phyloP scores from a whole-genome alignment of 2,888 invertebrate species.

The Charanyca ferruginea region DNA sequence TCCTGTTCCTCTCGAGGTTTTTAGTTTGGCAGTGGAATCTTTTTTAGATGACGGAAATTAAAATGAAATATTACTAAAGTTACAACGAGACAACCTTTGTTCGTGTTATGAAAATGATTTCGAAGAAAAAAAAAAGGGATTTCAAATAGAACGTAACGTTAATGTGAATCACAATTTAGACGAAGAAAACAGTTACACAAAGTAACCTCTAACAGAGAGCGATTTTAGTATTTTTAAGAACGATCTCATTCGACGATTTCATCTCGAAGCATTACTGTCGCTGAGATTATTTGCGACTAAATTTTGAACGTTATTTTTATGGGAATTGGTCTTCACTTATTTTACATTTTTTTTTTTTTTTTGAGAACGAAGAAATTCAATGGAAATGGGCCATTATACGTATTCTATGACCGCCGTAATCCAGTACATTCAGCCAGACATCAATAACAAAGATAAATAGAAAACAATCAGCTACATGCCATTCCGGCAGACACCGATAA shows the following conservation, averaged over 20 bases:
- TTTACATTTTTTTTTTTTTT: too few relatives aligned
- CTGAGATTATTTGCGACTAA: too few relatives aligned
- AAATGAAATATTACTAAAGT: slow-evolving; percentile 35
- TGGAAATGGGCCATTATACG: slow-evolving; percentile 50
- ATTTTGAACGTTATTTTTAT: too few relatives aligned
- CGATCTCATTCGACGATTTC: too few relatives aligned
- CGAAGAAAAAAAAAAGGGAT: background rate
- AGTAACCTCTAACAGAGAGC: too few relatives aligned
- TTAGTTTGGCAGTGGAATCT: slow-evolving; percentile 26
- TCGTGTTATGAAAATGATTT: slow-evolving; percentile 11
- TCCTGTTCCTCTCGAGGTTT: slow-evolving; percentile 39
- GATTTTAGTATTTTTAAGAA: too few relatives aligned
- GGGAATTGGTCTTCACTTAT: too few relatives aligned
- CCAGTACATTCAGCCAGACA: slow-evolving; percentile 44
- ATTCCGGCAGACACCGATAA: slow-evolving; percentile 59
- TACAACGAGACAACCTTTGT: slow-evolving; percentile 11
- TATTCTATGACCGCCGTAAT: slow-evolving; percentile 50
- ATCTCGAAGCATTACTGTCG: too few relatives aligned
- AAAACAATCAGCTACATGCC: slow-evolving; percentile 62
- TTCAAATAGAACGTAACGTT: background rate
- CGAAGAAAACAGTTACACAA: background rate
- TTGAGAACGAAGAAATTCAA: slow-evolving; percentile 6
- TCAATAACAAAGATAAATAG: slow-evolving; percentile 61
- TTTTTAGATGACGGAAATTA: slow-evolving; percentile 42
- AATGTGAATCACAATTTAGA: background rate